Evolutionary conservation across 2,797 vertebrate genomes (phyloP), one percentile per base, ranked within the genome.

Genomic region (Sus cebifrons): DNA sequence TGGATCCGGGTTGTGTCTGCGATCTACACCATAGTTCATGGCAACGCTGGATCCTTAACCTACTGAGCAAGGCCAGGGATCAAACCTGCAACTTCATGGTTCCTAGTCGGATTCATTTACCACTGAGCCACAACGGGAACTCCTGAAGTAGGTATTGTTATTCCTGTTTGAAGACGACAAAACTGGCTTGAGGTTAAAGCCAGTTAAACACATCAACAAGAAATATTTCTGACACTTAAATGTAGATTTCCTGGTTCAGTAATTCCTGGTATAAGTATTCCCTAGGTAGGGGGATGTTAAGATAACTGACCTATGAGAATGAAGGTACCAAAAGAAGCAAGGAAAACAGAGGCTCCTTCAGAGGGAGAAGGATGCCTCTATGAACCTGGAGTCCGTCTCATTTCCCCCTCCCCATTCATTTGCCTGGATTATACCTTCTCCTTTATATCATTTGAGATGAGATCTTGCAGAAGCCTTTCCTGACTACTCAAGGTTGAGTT

Each of bases 391-490:
- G 29, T 36, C 60, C 25, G 58, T 91, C 52, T 25, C 6, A 1
- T 68, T 21, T 67, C 17, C 20, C 17, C 23, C 74, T 44, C 32
- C 36, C 12, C 64, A 27, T 58, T 89, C 70, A 68, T 54, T 62
- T 70, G 32, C 82, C 74, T 83, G 15, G 18, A 23, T 65, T 83
- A 36, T 73, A n/a, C 18, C 8, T 14, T 23, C 64, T 75, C 25
- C 62, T 65, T 32, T 11, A 78, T 74, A 78, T 93, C 83, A 70
- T 27, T 36, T 74, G 44, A 89, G 44, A 20, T 29, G 54, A 85
- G 10, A 60, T 23, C 3, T 91, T 68, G 81, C n/a, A 40, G n/a
- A 93, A 95, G 78, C 64, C 62, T 93, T 52, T 77, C 58, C n/a
- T 77, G 44, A 52, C 16, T 8, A 64, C 75, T 17, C 81, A 87